Conservation (phyloP, 2,888 invertebrate genomes). For the Pollenia angustigena region DNA sequence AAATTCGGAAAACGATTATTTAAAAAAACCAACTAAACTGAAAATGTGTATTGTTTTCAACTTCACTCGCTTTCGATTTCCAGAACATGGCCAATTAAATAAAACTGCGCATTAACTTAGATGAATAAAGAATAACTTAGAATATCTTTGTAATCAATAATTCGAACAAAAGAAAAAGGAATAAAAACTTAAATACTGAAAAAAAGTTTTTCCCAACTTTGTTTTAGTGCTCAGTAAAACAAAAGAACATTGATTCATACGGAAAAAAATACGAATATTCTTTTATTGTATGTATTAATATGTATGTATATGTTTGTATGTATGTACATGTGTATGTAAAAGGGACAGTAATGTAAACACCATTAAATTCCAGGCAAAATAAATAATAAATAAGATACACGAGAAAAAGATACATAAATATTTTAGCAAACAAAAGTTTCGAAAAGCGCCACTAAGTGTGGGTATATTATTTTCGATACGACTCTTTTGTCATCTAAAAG, state of each 20-base stretch:
- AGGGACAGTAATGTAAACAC: not conserved
- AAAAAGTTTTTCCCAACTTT: too few species aligned
- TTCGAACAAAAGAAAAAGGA: not conserved
- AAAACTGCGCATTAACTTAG: not conserved
- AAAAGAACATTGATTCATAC: not conserved
- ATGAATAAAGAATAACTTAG: not conserved
- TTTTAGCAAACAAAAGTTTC: not conserved
- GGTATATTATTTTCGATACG: too few species aligned
- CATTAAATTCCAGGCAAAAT: not conserved
- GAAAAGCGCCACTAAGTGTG: too few species aligned
- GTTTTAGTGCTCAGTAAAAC: not conserved
- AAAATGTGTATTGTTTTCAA: too few species aligned
- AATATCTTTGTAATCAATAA: constrained; percentile 31
- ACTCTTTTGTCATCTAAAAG: too few species aligned
- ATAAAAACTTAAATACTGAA: too few species aligned
- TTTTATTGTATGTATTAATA: not conserved
- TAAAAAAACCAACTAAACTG: too few species aligned
- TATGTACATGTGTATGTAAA: not conserved
- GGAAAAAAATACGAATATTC: not conserved
- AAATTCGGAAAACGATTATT: too few species aligned
- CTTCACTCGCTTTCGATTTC: too few species aligned
- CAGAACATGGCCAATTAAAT: too few species aligned
- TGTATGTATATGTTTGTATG: not conserved
- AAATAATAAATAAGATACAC: constrained; percentile 7
- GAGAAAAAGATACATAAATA: constrained; percentile 11